Evolutionary conservation across 2,888 invertebrate species (phyloP).

Genomic region (Harpalus rubripes): DNA sequence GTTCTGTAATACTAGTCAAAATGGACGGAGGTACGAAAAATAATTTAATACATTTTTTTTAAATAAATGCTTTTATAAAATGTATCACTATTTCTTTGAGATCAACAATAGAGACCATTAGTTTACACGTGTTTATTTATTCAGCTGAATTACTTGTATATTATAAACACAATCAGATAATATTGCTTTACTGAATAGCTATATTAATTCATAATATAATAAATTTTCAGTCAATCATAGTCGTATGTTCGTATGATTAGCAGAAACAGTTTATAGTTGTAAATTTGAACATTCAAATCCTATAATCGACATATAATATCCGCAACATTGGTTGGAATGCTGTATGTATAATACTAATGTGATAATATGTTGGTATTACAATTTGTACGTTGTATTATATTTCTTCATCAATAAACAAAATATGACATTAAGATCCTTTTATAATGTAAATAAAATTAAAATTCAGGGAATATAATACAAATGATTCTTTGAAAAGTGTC

Average conservation of each 20-base stretch:
- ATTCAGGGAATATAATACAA: too few species aligned
- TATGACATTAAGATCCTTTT: too few species aligned
- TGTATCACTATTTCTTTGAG: too few species aligned
- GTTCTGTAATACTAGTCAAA: too few species aligned
- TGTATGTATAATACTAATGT: not conserved
- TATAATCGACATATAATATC: conserved; percentile 1
- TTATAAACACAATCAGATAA: not conserved
- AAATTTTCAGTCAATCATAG: not conserved
- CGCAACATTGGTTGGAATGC: not conserved
- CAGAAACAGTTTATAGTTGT: not conserved
- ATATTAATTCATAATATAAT: not conserved
- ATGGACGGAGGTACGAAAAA: too few species aligned
- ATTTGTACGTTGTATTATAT: not conserved
- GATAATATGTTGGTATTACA: not conserved
- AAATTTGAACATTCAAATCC: conserved; percentile 6
- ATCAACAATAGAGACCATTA: not conserved
- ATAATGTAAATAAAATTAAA: too few species aligned
- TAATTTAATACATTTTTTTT: too few species aligned
- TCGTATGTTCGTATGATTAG: not conserved
- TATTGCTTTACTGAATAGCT: not conserved
- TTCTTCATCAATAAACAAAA: not conserved
- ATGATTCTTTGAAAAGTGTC: too few species aligned
- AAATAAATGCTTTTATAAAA: too few species aligned
- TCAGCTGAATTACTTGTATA: not conserved
- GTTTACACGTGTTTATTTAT: not conserved